Percentiles rank a stretch among this genome's conserved stretches.
These are phyloP conservation scores for Hemicentrotus pulcherrimus DNA, from an alignment of 35 echinoderm and acorn worm species.

Conservation along the genomic window DNA sequence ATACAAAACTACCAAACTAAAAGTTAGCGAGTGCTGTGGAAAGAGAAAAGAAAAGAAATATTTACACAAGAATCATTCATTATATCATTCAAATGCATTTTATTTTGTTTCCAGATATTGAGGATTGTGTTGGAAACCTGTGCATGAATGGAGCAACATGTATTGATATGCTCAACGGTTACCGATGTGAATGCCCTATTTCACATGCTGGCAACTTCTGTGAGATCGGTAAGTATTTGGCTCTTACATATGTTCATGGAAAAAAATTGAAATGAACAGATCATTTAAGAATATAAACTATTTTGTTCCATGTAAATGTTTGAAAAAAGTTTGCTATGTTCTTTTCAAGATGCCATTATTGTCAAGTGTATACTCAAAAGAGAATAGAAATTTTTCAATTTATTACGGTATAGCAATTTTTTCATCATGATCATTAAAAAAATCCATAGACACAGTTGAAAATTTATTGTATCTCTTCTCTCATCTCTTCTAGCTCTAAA, in stretches of 20 bases:
- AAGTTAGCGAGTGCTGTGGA: no score
- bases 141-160: slow-evolving; percentile 51
- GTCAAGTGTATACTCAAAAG: background rate
- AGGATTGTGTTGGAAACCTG: slow-evolving; percentile 34
- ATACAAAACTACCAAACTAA: no score
- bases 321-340: background rate
- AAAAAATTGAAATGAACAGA: background rate
- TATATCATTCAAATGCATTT: background rate
- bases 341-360: background rate
- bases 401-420: background rate
- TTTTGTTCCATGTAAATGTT: background rate
- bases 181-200: slow-evolving; percentile 51
- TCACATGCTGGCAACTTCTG: slow-evolving; percentile 57
- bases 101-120: slow-evolving; percentile 23
- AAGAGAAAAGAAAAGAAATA: no score
- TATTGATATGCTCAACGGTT: slow-evolving; percentile 50
- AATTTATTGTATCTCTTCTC: background rate
- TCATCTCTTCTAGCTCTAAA: background rate
- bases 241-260: background rate
- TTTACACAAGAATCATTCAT: background rate
- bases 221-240: slow-evolving; percentile 54
- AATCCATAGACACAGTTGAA: background rate
- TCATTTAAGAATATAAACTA: background rate
- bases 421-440: background rate
- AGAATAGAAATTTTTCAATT: background rate